Conservation (phyloP, 1,140 invertebrate species). For the Calliphora vicina region DNA sequence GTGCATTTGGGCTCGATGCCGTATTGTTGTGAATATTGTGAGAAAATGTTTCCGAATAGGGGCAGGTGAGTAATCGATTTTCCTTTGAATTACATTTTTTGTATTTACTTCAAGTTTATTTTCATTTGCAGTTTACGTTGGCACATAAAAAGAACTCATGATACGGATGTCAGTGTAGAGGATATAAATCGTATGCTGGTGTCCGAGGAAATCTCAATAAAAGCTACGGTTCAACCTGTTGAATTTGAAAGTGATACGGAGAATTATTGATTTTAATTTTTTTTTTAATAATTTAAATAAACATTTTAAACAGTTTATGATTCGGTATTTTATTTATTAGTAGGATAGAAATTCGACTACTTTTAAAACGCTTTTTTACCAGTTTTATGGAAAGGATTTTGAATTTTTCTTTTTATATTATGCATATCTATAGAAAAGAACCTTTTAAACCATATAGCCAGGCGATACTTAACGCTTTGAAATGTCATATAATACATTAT, state of each 20-base stretch:
- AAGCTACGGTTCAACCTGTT: not conserved
- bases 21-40: constrained; percentile 47
- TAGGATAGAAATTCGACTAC: no score
- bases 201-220: constrained; percentile 4
- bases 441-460: no score
- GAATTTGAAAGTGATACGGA: not conserved
- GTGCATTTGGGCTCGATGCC: constrained; percentile 46
- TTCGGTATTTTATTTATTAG: no score
- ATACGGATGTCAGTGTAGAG: not conserved
- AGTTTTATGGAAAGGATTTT: no score
- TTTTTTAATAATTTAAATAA: no score
- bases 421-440: no score
- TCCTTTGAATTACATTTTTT: not conserved
- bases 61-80: constrained; percentile 43
- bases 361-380: no score
- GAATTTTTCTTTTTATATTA: no score
- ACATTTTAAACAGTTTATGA: no score
- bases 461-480: no score
- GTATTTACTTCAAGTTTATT: not conserved
- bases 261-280: no score
- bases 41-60: constrained; percentile 42
- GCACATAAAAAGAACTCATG: constrained; percentile 23
- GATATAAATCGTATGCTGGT: constrained; percentile 35
- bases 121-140: constrained; percentile 32
- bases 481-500: no score